Evolutionary conservation across 2,888 invertebrate species (phyloP), one percentile per base, ranked within the genome.

Genomic region (Pristionchus maxplancki): DNA sequence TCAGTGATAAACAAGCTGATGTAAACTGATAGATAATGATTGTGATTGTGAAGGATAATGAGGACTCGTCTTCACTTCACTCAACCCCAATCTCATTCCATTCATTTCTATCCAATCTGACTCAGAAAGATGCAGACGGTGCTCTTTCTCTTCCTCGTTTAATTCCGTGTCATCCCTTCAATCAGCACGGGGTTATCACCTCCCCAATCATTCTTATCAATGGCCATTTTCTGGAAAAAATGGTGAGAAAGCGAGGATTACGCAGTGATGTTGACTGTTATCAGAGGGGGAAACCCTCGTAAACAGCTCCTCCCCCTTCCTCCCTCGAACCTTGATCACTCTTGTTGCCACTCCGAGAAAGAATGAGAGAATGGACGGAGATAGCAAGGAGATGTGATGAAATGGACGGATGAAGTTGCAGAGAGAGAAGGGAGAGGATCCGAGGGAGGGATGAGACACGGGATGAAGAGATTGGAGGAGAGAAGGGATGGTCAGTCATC

Each of bases 221-320:
- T 20, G 31, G 64, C 31, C 40, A 74, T 74, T 74, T 74, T 74
- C 74, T 74, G 31, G 74, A 74, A 74, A n/a, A n/a, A 40, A 67
- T 67, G 15, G 64, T 40, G 74, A 74, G 37, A 40, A 58, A 34
- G 74, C 24, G 20, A 40, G 74, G 20, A 37, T 40, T 74, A 20
- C 40, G 24, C 74, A 37, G 74, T 74, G 74, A 40, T 40, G 20
- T 34, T 34, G 31, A 15, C 8, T 40, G 31, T 74, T 74, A 74
- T 74, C 74, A 40, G 74, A 74, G 74, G 74, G 64, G 74, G 74
- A 74, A 74, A 74, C 74, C 74, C 74, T 40, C 74, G 74, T 74
- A 74, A 74, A 74, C 74, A 74, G 28, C 40, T 71, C 37, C 17
- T 20, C 20, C 9, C n/a, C 58, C 58, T n/a, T n/a, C 50, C 11